phyloP scores from a whole-genome alignment of 2,888 invertebrate species.

The Meteorus cinctellus region DNA sequence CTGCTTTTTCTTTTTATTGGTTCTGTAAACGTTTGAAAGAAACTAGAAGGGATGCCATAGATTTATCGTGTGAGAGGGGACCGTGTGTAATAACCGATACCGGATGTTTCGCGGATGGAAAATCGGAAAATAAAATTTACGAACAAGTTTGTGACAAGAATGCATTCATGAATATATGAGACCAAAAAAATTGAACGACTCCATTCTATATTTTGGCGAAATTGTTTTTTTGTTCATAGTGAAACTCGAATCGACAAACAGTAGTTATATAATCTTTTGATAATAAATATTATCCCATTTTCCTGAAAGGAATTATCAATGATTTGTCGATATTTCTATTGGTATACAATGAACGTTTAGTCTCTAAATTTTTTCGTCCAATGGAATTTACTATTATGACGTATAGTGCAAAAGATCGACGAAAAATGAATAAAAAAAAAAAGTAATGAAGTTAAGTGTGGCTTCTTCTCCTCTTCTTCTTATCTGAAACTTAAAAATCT shows the following conservation, averaged over 20 bases:
- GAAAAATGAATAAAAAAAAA: slow-evolving; percentile 20
- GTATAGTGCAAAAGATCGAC: slow-evolving; percentile 9
- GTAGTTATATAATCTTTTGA: neutral
- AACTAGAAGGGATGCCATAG: slow-evolving; percentile 34
- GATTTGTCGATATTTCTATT: neutral
- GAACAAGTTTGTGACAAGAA: neutral
- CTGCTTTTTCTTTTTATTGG: slow-evolving; percentile 38
- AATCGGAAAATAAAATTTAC: slow-evolving; percentile 32
- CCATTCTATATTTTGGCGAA: neutral
- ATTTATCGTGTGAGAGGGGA: slow-evolving; percentile 33
- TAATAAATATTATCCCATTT: neutral
- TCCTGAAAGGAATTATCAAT: too few relatives aligned
- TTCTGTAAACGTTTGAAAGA: slow-evolving; percentile 40
- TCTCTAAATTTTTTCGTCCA: slow-evolving; percentile 22
- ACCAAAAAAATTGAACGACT: neutral
- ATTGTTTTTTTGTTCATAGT: neutral
- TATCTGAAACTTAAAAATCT: slow-evolving; percentile 56
- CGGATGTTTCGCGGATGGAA: slow-evolving; percentile 45
- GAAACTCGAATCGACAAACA: neutral
- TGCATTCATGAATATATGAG: neutral
- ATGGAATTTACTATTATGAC: slow-evolving; percentile 33
- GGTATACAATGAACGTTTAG: neutral
- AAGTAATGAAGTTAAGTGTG: neutral
- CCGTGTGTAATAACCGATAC: slow-evolving; percentile 49
- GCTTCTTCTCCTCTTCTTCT: neutral